Conservation (phyloP, 2,888 invertebrate species). For the Eupsilia transversa region DNA sequence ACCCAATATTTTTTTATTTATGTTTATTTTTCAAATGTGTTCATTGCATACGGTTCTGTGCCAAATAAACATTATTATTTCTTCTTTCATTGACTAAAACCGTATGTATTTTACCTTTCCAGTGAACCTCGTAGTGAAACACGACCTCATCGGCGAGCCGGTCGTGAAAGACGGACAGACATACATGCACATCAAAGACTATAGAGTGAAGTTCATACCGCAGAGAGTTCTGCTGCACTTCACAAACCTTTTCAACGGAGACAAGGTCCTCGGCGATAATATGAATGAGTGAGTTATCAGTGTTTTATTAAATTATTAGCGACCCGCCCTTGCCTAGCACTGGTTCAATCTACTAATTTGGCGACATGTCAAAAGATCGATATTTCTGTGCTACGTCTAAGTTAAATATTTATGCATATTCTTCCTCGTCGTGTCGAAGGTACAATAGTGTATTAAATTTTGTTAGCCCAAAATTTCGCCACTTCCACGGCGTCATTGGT, state of each 20-base stretch:
- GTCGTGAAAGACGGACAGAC: constrained; percentile 91
- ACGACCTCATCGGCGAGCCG: constrained; percentile 91
- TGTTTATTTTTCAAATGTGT: neutral
- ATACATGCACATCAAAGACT: constrained; percentile 92
- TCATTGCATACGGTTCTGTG: neutral
- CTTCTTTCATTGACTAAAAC: neutral
- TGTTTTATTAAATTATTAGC: neutral
- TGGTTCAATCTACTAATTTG: neutral
- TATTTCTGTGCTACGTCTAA: neutral
- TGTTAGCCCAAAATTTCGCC: no score
- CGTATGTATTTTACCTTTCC: constrained; percentile 28
- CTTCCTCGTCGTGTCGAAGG: neutral
- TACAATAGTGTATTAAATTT: neutral
- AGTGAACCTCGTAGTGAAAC: constrained; percentile 92
- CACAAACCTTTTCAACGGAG: constrained; percentile 92
- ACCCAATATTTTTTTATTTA: neutral
- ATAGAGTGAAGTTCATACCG: constrained; percentile 91
- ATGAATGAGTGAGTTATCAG: constrained; percentile 89
- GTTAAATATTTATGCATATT: neutral
- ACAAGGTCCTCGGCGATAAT: constrained; percentile 91
- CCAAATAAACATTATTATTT: neutral
- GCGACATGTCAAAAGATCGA: neutral
- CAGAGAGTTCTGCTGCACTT: constrained; percentile 91
- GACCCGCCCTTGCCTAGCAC: neutral
- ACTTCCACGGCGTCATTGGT: no score